phyloP scores from a whole-genome alignment of 2,113 vertebrate genomes.

The Echinops telfairi region DNA sequence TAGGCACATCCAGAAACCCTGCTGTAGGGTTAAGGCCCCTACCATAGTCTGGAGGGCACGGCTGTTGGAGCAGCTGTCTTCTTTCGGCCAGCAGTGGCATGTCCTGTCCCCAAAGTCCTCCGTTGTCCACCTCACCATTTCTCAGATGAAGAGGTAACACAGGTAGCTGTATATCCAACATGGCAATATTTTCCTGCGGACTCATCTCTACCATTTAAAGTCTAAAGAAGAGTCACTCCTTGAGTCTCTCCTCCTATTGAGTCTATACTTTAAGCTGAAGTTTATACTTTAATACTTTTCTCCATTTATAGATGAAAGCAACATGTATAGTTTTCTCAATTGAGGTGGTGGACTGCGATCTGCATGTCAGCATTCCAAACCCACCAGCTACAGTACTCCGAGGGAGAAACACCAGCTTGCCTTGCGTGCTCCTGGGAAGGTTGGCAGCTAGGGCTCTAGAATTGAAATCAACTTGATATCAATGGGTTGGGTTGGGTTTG shows the following conservation, averaged over 20 bases:
- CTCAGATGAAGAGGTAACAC: constrained; percentile 40
- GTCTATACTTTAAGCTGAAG: not conserved
- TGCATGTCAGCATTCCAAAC: no score
- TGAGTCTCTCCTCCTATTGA: not conserved
- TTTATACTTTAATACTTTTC: not conserved
- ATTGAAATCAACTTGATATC: no score
- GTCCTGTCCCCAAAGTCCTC: constrained; percentile 48
- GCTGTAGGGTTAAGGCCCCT: constrained; percentile 57
- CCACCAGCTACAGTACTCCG: no score
- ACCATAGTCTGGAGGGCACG: constrained; percentile 50
- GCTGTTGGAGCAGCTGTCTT: constrained; percentile 61
- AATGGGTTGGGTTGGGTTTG: no score
- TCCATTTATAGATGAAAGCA: not conserved
- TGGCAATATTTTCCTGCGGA: not conserved
- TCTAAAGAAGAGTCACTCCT: not conserved
- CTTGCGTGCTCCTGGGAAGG: no score
- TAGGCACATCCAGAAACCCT: constrained; percentile 12
- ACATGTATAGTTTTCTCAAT: no score
- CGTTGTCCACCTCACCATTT: constrained; percentile 57
- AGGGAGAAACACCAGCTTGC: no score
- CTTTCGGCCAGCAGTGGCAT: not conserved
- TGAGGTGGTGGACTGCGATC: no score
- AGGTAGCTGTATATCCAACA: not conserved
- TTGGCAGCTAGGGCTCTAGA: no score
- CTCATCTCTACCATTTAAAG: not conserved